These are phyloP conservation scores for Remorina albescens DNA, from an alignment of 2,797 vertebrate genomes.

Conservation along the genomic window DNA sequence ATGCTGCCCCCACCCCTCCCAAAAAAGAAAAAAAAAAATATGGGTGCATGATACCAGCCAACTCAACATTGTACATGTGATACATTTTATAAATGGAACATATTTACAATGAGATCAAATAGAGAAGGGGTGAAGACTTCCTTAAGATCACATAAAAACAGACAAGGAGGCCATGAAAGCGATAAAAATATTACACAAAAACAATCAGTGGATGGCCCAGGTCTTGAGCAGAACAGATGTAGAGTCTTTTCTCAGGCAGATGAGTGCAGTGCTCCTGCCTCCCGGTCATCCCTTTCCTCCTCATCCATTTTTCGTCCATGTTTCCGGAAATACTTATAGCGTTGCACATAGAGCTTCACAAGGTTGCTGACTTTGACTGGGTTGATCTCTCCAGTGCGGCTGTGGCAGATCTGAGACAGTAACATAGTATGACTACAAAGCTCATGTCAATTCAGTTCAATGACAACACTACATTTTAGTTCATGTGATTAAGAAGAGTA, in stretches of 20 bases:
- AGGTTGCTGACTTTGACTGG: constrained; percentile 95
- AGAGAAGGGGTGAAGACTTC: constrained; percentile 38
- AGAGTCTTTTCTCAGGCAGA: constrained; percentile 67
- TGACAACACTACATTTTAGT: not conserved
- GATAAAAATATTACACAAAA: constrained; percentile 48
- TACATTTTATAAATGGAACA: constrained; percentile 57
- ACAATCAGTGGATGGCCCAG: constrained; percentile 51
- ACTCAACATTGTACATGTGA: constrained; percentile 46
- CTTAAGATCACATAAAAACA: constrained; percentile 52
- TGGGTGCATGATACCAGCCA: constrained; percentile 18
- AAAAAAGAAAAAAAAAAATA: no score
- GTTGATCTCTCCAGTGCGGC: constrained; percentile 96
- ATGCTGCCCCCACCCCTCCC: no score
- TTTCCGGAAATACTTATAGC: constrained; percentile 95
- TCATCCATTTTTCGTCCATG: constrained; percentile 92
- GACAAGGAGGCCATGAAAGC: constrained; percentile 39
- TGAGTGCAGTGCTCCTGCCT: constrained; percentile 73
- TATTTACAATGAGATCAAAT: constrained; percentile 77
- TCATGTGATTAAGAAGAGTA: not conserved
- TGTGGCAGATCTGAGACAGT: constrained; percentile 91
- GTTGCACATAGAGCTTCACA: constrained; percentile 93
- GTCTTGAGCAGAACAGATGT: constrained; percentile 51
- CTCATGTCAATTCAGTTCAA: not conserved
- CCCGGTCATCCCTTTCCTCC: constrained; percentile 82
- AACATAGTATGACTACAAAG: constrained; percentile 9